A percentile compares a stretch with the other conserved stretches of the same genome.
These are phyloP conservation scores for Alosa alosa DNA, from an alignment of 2,113 vertebrate genomes.

Conservation along the genomic window DNA sequence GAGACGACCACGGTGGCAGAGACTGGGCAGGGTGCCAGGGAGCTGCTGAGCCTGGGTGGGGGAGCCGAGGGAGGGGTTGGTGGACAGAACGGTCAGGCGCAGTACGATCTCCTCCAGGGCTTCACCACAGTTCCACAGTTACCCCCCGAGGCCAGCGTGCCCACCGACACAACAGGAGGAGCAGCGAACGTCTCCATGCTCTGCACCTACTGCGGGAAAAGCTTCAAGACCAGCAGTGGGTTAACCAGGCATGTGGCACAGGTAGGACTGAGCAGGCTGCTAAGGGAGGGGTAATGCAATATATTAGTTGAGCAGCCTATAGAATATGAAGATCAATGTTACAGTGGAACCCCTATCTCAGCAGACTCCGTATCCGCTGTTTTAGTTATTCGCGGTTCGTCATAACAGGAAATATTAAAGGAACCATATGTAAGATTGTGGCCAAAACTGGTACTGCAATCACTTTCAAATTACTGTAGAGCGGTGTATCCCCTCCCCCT, in stretches of 20 bases:
- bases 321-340: not conserved
- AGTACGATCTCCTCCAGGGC: slow-evolving; percentile 75
- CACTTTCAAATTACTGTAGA: too few species aligned
- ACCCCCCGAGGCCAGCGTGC: slow-evolving; percentile 52
- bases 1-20: slow-evolving; percentile 74
- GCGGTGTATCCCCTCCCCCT: too few species aligned
- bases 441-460: too few species aligned
- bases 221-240: slow-evolving; percentile 77
- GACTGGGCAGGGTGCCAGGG: slow-evolving; percentile 64
- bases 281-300: not conserved
- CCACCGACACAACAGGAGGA: slow-evolving; percentile 60
- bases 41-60: slow-evolving; percentile 65
- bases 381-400: too few species aligned
- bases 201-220: slow-evolving; percentile 78
- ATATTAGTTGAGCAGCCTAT: not conserved
- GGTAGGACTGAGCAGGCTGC: slow-evolving; percentile 53
- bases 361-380: too few species aligned
- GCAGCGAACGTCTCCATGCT: slow-evolving; percentile 52
- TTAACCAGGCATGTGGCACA: slow-evolving; percentile 77
- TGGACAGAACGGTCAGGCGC: slow-evolving; percentile 56
- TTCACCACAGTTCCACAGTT: slow-evolving; percentile 69
- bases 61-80: slow-evolving; percentile 59
- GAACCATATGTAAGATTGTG: too few species aligned
- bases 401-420: too few species aligned
- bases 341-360: too few species aligned